These are phyloP conservation scores for Heliconius charithonia DNA, from an alignment of 2,888 invertebrate species.

Conservation along the genomic window DNA sequence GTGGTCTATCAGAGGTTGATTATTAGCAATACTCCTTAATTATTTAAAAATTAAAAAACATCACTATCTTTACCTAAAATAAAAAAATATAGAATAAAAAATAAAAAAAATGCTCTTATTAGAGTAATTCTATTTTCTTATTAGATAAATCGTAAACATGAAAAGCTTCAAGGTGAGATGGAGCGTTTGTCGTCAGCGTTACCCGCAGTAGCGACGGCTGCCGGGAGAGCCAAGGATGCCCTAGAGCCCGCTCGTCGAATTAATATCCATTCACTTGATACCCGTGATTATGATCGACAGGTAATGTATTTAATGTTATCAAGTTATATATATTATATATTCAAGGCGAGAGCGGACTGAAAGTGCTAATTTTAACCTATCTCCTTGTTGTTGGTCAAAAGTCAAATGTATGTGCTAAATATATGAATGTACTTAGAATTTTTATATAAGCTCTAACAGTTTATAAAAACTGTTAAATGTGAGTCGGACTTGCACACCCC, in stretches of 20 bases:
- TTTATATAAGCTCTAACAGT: no score
- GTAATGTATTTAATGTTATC: conserved; percentile 48
- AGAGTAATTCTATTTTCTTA: neutral
- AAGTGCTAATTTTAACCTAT: no score
- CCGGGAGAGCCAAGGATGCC: conserved; percentile 66
- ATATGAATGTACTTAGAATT: neutral
- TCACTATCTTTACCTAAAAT: neutral
- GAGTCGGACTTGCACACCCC: no score
- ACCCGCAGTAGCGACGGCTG: conserved; percentile 68
- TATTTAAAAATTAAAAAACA: neutral
- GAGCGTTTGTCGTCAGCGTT: conserved; percentile 66
- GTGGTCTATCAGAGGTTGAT: conserved; percentile 69
- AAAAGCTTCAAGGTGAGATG: conserved; percentile 68
- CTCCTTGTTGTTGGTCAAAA: no score
- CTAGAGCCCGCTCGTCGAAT: conserved; percentile 60
- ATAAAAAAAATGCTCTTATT: neutral
- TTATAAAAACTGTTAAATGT: no score
- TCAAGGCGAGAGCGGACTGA: no score
- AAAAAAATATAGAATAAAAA: neutral
- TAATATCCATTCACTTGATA: conserved; percentile 54
- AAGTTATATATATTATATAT: no score
- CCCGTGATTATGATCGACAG: conserved; percentile 71
- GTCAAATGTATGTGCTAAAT: neutral
- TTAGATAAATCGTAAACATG: conserved; percentile 71
- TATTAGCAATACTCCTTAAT: neutral